phyloP scores from a whole-genome alignment of 2,888 invertebrate species.

The Galeopsomyia nigrocyanea region DNA sequence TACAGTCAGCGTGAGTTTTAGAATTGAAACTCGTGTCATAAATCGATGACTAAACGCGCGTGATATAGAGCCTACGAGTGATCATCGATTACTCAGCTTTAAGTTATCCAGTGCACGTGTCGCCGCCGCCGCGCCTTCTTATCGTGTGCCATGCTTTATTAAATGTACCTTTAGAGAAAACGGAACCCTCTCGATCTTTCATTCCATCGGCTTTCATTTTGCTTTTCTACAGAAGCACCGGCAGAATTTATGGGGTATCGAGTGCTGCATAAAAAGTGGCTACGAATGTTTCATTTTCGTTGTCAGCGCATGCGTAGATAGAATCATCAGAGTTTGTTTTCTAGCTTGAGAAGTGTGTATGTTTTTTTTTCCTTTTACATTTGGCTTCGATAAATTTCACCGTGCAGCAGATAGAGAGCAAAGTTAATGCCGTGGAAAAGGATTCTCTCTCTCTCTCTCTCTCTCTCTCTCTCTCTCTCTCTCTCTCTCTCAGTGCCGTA shows the following conservation, averaged over 20 bases:
- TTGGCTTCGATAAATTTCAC: constrained; percentile 53
- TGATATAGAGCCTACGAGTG: too few relatives aligned
- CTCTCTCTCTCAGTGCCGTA: background rate
- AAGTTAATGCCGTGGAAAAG: constrained; percentile 50
- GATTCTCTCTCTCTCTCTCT: constrained; percentile 25
- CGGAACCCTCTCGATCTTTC: constrained; percentile 18
- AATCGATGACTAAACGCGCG: too few relatives aligned
- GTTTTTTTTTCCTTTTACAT: constrained; percentile 45
- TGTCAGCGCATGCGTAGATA: too few relatives aligned
- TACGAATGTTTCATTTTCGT: too few relatives aligned
- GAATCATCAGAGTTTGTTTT: too few relatives aligned
- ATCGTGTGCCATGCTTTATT: too few relatives aligned
- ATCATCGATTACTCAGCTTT: too few relatives aligned
- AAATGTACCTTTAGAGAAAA: constrained; percentile 4
- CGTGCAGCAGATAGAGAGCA: constrained; percentile 29
- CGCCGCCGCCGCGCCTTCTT: too few relatives aligned
- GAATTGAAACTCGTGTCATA: too few relatives aligned
- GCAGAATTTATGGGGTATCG: constrained; percentile 56
- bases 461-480: constrained; percentile 9
- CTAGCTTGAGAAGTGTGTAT: constrained; percentile 46
- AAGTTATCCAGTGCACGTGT: too few relatives aligned
- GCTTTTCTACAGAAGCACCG: constrained; percentile 15
- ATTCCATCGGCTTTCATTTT: constrained; percentile 6
- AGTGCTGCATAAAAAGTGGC: constrained; percentile 53
- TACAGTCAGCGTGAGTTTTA: too few relatives aligned